Evolutionary conservation across 2,113 vertebrate species (phyloP), one percentile per base, ranked within the genome.

Genomic region (Chamaea fasciata): DNA sequence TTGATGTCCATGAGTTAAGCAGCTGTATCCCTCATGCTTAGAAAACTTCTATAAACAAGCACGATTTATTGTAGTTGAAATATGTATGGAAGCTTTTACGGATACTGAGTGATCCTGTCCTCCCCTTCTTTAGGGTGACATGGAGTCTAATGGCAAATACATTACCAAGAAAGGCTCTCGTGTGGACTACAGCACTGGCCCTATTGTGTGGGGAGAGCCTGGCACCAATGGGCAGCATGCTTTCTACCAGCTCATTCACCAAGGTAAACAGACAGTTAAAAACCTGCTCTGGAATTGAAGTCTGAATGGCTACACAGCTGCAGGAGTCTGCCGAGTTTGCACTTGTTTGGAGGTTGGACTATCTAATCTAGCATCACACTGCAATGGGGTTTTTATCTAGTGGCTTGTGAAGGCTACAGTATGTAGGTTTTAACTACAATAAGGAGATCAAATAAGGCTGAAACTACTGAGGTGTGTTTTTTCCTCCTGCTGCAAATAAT

Each of bases 231-330:
- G 99, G 15, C 99, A 99, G 89, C 99, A 99, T 20, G 99, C 99
- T 47, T 99, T 99, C 97, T 99, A 99, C 96, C 99, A 99, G 98
- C 99, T 99, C 59, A 99, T 99, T 92, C 99, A 99, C 95, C 99
- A 99, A 98, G 99, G 99, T 99, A 96, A 15, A 44, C 37, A 42
- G 49, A 42, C 14, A 50, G 5, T 18, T 60, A 6, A 28, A 18
- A 30, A 31, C 7, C 69, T 33, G 8, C 14, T 76, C 80, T 46
- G 21, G 26, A 89, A 13, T 52, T 49, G 18, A 91, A 62, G 62
- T 81, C 27, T 71, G n/a, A 42, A 33, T 14, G 27, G 12, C 41
- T 59, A 14, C 16, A 53, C 67, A 65, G 46, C 55, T 65, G 22
- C 14, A 79, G 26, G 30, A 73, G n/a, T 14, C 39, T 76, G 33